phyloP scores from a whole-genome alignment of 2,888 invertebrate genomes.

The Pseudococcus jackbeardsleyi region DNA sequence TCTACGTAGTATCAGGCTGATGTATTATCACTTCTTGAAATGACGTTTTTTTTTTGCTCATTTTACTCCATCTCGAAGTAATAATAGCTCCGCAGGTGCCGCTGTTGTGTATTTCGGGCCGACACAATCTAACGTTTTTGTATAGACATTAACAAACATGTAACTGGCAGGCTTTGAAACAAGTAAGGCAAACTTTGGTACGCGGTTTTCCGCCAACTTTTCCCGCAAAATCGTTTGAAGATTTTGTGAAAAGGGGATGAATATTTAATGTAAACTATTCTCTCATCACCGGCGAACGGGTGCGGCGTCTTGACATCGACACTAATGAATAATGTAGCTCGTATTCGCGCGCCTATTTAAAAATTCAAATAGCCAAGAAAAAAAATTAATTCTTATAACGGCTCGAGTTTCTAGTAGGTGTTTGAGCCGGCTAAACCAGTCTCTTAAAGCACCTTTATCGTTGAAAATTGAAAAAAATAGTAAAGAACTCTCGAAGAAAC shows the following conservation, averaged over 20 bases:
- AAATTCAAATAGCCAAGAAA: conserved; percentile 46
- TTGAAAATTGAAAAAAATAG: conserved; percentile 38
- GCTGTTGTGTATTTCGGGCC: not conserved
- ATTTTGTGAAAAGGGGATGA: conserved; percentile 38
- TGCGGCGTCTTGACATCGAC: conserved; percentile 38
- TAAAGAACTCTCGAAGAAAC: conserved; percentile 30
- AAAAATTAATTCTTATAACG: conserved; percentile 45
- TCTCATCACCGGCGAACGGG: not conserved
- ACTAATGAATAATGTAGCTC: conserved; percentile 26
- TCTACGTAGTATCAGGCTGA: not conserved
- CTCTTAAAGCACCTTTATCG: conserved; percentile 27
- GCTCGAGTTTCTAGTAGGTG: conserved; percentile 2
- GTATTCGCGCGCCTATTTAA: conserved; percentile 43
- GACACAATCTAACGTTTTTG: not conserved
- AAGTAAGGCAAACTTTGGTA: conserved; percentile 17
- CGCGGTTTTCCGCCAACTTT: conserved; percentile 11
- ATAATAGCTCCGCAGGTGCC: not conserved
- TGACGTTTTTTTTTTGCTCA: not conserved
- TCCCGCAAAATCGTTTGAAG: conserved; percentile 37
- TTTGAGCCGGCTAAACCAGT: not conserved
- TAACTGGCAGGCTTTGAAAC: conserved; percentile 13
- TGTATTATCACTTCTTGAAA: not conserved
- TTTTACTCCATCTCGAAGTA: not conserved
- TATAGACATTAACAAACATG: not conserved
- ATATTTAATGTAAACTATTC: conserved; percentile 18